Base-by-base conservation (phyloP, 2,797 vertebrate genomes). In the Hapalemur alaotrensis region DNA sequence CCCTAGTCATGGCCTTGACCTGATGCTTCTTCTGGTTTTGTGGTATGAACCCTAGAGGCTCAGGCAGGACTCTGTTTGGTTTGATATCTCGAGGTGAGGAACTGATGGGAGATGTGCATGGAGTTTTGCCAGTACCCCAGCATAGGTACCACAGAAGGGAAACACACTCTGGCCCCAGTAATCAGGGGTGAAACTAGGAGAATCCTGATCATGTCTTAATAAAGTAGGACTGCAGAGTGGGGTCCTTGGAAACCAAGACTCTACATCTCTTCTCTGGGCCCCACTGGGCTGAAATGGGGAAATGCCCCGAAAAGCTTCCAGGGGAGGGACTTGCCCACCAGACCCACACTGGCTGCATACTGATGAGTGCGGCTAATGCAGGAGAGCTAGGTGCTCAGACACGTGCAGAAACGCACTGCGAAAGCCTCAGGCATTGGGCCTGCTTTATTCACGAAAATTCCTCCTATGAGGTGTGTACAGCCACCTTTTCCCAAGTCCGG, bases 111-210 rank as follows among this genome's bases (percentile, higher is more conserved):
- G 54, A 50, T 76, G 61, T 23, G 22, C 63, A 11, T 38, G 69
- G 88, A 79, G 67, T 72, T 93, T 91, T 78, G 63, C 83, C 86
- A 54, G 28, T 25, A 86, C 54, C 22, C 25, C 46, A 89, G 72
- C 1, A 50, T 48, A 50, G 81, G 32, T 59, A 50, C 59, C 57
- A 7, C 12, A 41, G 32, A 65, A 83, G 15, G 70, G 50, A 8
- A 18, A 79, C 32, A 70, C 65, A 65, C 50, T 63, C 59, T 14
- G 52, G 23, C 4, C 15, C 23, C 52, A 13, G 79, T 8, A 82
- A 15, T 46, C 50, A 69, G 35, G 61, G 38, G 32, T 57, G 14
- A 61, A 65, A 57, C 13, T 11, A 79, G 93, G 63, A 83, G 73
- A 67, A 41, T 69, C 25, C 30, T 14, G 28, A 38, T 75, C n/a